Base-by-base conservation (phyloP, 2,797 vertebrate genomes). In the Crossoptilon crossoptilon region DNA sequence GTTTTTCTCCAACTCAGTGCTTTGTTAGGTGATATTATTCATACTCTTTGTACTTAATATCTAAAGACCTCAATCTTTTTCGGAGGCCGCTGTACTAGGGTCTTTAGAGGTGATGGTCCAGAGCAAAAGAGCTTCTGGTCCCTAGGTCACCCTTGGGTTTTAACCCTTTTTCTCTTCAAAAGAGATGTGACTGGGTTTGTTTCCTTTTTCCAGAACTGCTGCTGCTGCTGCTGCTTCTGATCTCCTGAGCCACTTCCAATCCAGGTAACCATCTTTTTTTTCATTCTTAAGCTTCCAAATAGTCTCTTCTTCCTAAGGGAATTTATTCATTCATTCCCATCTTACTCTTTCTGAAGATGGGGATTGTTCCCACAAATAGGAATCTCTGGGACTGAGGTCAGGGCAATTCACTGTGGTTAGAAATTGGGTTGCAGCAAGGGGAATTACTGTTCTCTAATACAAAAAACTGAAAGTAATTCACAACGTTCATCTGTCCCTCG, bases 131-230 rank as follows among this genome's bases (percentile, higher is more conserved):
- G 31, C 41, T 69, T 21, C 48, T 71, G 33, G 19, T 68, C 33
- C 2, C 31, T 68, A 39, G 16, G 2, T 73, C 55, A 44, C 71
- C 55, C 9, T n/a, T 66, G 23, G 37, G 3, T 76, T 48, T 86
- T 76, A 76, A 73, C 17, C 3, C 73, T 44, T 29, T 15, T 82
- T 76, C 39, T 53, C 29, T 33, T 53, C 48, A 62, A 43, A 60
- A 66, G 14, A 23, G 5, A 8, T n/a, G 29, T 37, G 60, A 62
- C 14, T 10, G 22, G 26, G 11, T 44, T 19, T 27, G 21, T 24
- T 83, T 77, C 41, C 84, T 33, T 87, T 91, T 86, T 43, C 63
- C 73, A 58, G 29, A 79, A 35, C 35, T 35, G 35, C 29, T 82
- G 44, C 59, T 87, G 4, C 59, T 87, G 4, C 26, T 84, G 44